Evolutionary conservation across 2,797 vertebrate species (phyloP), one percentile per base, ranked within the genome.

Genomic region (Amblyraja radiata): DNA sequence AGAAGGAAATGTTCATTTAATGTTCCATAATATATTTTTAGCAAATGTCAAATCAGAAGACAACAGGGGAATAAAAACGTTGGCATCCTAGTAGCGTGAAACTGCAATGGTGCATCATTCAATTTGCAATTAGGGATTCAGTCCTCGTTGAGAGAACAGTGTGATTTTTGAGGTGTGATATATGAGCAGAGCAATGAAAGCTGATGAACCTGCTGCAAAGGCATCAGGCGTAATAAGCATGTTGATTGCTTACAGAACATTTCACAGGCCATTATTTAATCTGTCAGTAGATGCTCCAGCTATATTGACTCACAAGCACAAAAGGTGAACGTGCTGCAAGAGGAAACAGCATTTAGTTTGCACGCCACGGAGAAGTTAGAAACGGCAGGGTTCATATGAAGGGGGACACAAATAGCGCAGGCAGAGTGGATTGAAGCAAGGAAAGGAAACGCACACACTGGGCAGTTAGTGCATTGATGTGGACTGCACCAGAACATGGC

Each of bases 161-260:
- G 46, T 92, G 90, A 58, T n/a, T 92, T 76, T 25, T 76, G 71
- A 76, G 90, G 11, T 73, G 68, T 92, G 90, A 92, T 92, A 25
- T 54, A 92, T 23, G 71, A 74, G 90, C 39, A n/a, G 46, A 76
- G 39, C 36, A 25, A 76, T 76, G 90, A 74, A 91, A 46, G 18
- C 90, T 91, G 90, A 91, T 91, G 90, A 91, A 92, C 90, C 90
- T 92, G 90, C 68, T n/a, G 71, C 71, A 76, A 92, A 58, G 10
- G 68, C 39, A 25, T 92, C 90, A 76, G 68, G 68, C 71, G 71
- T 92, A 92, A 92, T 92, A 92, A 92, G 73, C 58, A 54, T 58
- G 90, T 76, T 92, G 90, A 92, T 92, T 74, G 73, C 71, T 92
- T 92, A 76, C 71, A 74, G 68, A 92, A 76, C 90, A 92, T 92